phyloP scores from a whole-genome alignment of 2,113 vertebrate species.

The Nerophis ophidion region DNA sequence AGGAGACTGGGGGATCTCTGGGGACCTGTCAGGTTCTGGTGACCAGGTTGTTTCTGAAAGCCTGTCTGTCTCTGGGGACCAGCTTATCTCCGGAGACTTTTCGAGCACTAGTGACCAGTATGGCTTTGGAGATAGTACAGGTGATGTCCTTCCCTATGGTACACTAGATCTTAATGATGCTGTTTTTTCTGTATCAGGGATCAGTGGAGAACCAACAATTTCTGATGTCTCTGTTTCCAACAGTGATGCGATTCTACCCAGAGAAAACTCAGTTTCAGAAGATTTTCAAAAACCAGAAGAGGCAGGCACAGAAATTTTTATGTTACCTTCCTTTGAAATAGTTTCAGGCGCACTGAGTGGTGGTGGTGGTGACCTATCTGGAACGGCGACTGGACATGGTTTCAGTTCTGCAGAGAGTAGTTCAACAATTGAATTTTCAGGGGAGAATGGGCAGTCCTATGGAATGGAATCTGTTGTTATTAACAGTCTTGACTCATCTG shows the following conservation, averaged over 20 bases:
- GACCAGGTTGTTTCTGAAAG: not conserved
- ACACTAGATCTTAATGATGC: constrained; percentile 24
- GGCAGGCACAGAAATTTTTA: constrained; percentile 41
- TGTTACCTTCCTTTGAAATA: constrained; percentile 27
- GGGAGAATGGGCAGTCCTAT: constrained; percentile 59
- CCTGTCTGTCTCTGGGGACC: constrained; percentile 16
- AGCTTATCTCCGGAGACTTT: constrained; percentile 10
- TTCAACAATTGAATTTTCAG: constrained; percentile 52
- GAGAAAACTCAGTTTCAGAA: constrained; percentile 38
- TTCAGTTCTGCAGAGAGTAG: constrained; percentile 36
- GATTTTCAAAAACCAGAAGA: constrained; percentile 51
- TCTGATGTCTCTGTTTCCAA: constrained; percentile 53
- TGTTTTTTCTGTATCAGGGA: constrained; percentile 54
- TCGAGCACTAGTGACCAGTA: constrained; percentile 23
- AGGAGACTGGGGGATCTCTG: constrained; percentile 17
- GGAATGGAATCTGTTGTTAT: constrained; percentile 45
- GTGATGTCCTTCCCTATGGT: constrained; percentile 58
- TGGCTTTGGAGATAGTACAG: constrained; percentile 41
- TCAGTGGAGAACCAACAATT: constrained; percentile 45
- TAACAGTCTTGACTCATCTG: constrained; percentile 49
- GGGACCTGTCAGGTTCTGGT: constrained; percentile 16
- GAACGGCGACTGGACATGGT: constrained; percentile 46
- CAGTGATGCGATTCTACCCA: constrained; percentile 31
- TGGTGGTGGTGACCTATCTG: constrained; percentile 36
- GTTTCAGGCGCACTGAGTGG: constrained; percentile 38